Evolutionary conservation across 2,888 invertebrate genomes (phyloP).

Genomic region (Beris morrisii): DNA sequence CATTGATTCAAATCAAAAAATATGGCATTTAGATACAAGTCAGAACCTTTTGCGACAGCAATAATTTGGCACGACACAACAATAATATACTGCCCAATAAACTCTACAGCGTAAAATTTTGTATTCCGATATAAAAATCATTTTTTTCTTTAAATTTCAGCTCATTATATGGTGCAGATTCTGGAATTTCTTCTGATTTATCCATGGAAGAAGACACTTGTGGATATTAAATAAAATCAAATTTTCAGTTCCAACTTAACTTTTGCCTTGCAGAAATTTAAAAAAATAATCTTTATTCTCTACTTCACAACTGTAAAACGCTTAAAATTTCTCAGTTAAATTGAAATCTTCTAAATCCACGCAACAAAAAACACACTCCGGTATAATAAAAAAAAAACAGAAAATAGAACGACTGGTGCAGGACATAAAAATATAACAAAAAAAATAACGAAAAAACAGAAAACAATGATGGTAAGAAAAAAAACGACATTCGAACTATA

Average conservation of each 20-base stretch:
- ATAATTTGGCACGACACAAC: no score
- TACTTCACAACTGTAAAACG: not conserved
- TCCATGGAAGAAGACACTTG: conserved; percentile 78
- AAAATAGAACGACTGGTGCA: conserved; percentile 2
- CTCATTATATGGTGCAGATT: conserved; percentile 77
- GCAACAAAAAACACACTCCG: no score
- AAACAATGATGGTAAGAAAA: conserved; percentile 2
- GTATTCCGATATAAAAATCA: no score
- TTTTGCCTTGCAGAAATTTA: conserved; percentile 16
- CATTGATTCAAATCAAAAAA: no score
- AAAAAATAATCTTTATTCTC: not conserved
- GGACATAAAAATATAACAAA: not conserved
- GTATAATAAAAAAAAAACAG: not conserved
- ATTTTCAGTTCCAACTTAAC: not conserved
- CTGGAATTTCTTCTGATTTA: conserved; percentile 75
- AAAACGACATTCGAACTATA: conserved; percentile 37
- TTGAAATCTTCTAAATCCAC: not conserved
- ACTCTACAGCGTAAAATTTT: no score
- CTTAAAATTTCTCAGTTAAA: not conserved
- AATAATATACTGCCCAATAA: no score
- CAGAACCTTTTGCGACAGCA: no score
- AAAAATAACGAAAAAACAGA: not conserved
- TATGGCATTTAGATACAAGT: no score
- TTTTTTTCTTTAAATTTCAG: conserved; percentile 56
- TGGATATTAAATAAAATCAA: conserved; percentile 12